phyloP scores from a whole-genome alignment of 2,888 invertebrate species.

The Odontothrips loti region DNA sequence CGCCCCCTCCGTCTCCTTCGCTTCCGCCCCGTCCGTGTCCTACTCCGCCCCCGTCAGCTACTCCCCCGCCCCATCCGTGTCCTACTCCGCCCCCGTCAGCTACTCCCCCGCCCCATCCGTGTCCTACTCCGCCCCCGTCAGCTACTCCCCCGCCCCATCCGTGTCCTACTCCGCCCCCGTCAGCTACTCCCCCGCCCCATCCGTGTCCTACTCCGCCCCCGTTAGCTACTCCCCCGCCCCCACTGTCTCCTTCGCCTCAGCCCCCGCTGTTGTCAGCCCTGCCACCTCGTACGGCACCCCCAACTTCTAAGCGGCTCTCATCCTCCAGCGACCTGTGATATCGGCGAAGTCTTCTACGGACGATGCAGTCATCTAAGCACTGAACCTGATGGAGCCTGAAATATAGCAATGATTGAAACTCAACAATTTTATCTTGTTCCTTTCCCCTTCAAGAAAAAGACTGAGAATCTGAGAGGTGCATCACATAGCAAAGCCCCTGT shows the following conservation, averaged over 20 bases:
- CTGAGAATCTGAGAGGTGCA: too few relatives aligned
- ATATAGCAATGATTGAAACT: neutral
- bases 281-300: neutral
- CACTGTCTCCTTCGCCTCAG: neutral
- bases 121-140: neutral
- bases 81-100: neutral
- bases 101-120: neutral
- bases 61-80: neutral
- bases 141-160: neutral
- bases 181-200: neutral
- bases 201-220: neutral
- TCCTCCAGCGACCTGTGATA: neutral
- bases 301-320: neutral
- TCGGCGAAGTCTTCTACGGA: neutral
- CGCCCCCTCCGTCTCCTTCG: neutral
- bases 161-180: neutral
- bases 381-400: neutral
- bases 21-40: neutral
- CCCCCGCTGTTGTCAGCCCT: neutral
- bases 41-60: neutral
- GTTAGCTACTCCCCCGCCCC: conserved; percentile 9
- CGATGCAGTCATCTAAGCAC: neutral
- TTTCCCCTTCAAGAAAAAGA: too few relatives aligned
- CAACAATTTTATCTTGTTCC: too few relatives aligned
- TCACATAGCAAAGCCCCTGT: too few relatives aligned